Evolutionary conservation across 1,140 invertebrate species (phyloP).

Genomic region (Heliconius eleuchia): DNA sequence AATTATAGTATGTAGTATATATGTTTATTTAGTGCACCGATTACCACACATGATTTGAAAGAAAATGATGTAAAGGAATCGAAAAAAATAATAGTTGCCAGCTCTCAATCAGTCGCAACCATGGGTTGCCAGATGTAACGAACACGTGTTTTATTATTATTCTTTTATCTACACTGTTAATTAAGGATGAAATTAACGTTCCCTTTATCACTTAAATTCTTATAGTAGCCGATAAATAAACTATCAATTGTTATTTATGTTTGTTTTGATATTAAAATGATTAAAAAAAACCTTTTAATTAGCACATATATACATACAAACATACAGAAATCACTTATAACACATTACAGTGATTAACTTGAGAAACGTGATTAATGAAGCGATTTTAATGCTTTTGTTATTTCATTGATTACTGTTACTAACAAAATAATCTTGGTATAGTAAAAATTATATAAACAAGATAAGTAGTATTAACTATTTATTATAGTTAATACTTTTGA

Average conservation of each 20-base stretch:
- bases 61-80: too few species aligned
- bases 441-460: neutral
- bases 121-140: too few species aligned
- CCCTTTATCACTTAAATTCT: too few species aligned
- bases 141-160: too few species aligned
- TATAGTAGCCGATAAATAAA: too few species aligned
- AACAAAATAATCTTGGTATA: neutral
- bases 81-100: too few species aligned
- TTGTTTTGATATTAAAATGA: neutral
- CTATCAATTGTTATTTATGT: neutral
- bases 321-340: neutral
- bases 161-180: too few species aligned
- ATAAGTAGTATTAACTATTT: neutral
- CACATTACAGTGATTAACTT: neutral
- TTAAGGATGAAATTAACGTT: too few species aligned
- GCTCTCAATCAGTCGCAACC: too few species aligned
- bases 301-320: neutral
- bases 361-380: conserved; percentile 18
- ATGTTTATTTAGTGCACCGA: too few species aligned
- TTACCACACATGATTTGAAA: too few species aligned
- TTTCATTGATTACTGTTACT: neutral
- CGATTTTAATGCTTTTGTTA: conserved; percentile 4
- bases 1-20: too few species aligned
- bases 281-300: neutral
- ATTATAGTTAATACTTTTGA: neutral